Conservation (phyloP, 1,140 invertebrate genomes). For the Scaptomyza montana region DNA sequence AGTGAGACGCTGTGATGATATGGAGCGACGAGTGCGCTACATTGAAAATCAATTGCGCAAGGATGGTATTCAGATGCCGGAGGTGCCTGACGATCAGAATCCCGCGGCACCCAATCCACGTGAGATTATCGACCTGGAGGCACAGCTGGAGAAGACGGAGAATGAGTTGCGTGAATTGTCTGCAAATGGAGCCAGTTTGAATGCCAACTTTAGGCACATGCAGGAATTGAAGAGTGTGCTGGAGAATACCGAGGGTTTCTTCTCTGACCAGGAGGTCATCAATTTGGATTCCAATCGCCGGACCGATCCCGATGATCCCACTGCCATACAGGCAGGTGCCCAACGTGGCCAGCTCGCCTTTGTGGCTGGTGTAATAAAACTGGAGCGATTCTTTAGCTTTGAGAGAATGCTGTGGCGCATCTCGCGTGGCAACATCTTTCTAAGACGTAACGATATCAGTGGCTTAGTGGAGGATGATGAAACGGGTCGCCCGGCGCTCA, state of each 20-base stretch:
- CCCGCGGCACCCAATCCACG: constrained; percentile 98
- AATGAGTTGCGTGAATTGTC: constrained; percentile 96
- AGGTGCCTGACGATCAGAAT: constrained; percentile 94
- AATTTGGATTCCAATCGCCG: constrained; percentile 88
- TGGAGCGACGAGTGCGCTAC: constrained; percentile 96
- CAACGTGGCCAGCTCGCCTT: constrained; percentile 84
- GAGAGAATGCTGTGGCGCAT: constrained; percentile 94
- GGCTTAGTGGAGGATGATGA: constrained; percentile 83
- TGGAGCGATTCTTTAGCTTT: constrained; percentile 90
- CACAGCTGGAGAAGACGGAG: constrained; percentile 96
- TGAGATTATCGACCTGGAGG: constrained; percentile 95
- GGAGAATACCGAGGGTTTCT: constrained; percentile 92
- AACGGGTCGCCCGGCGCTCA: constrained; percentile 83
- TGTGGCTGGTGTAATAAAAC: constrained; percentile 87
- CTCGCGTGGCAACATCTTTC: constrained; percentile 87
- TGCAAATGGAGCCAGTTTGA: constrained; percentile 95
- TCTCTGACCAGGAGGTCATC: constrained; percentile 72
- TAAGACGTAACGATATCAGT: constrained; percentile 86
- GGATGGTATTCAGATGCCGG: constrained; percentile 91
- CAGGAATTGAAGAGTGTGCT: constrained; percentile 96
- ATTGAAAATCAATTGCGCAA: constrained; percentile 97
- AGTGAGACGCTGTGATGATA: constrained; percentile 96
- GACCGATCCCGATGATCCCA: constrained; percentile 91
- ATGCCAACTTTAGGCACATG: constrained; percentile 96
- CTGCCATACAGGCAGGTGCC: constrained; percentile 88